Evolutionary conservation across 2,888 invertebrate species (phyloP), one percentile per base, ranked within the genome.

Genomic region (Athetis lepigone): DNA sequence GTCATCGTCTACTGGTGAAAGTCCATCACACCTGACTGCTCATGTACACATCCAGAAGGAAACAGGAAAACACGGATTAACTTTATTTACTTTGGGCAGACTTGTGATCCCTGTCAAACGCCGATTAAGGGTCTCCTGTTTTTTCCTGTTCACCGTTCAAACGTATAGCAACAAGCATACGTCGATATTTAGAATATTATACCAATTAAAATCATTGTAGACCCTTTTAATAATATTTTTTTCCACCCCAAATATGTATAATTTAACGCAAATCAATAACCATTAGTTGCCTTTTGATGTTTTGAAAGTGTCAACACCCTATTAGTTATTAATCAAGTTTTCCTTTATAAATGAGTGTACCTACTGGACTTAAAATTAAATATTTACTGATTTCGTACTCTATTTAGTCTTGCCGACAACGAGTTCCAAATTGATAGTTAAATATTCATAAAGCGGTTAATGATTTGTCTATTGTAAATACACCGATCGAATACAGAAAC

Each of bases 1-100:
- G 84, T 80, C 81, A 85, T 84, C 85, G 81, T 65, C 51, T 33
- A 67, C 46, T 77, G 81, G 83, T 79, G 86, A 88, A 87, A 89
- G 88, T 88, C 83, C 85, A 76, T 69, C 67, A 77, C 81, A 86
- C 83, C 83, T 86, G 86, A 80, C 58, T 56, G 58, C 54, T 50
- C 60, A 60, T 69, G 67, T 73, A 49, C 39, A 70, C 55, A 36
- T 55, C 60, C 54, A 70, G 59, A 66, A 73, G 68, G 66, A 49
- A 66, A 64, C 66, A 75, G 77, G 77, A 79, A 73, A 69, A 43
- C 23, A 43, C 16, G 64, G 78, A 76, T 79, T 76, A 78, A 60
- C 8, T 51, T 36, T 71, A 59, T 70, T 69, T 66, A 49, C 8
- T 29, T 49, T 65, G 60, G 55, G 47, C 33, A 60, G 27, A 51